phyloP scores from a whole-genome alignment of 2,113 vertebrate species.

The Sprattus sprattus region DNA sequence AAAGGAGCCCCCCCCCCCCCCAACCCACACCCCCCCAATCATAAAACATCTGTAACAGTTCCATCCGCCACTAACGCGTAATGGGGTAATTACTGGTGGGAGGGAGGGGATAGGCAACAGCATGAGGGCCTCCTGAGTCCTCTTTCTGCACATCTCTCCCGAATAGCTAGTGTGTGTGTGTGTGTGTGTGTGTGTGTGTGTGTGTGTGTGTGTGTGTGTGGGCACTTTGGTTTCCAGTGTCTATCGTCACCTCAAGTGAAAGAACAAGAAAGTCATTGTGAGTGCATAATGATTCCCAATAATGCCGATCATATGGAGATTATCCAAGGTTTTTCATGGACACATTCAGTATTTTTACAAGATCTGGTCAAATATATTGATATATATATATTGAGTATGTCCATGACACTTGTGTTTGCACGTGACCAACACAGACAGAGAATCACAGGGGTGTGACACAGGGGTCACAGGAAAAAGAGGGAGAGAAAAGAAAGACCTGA shows the following conservation, averaged over 20 bases:
- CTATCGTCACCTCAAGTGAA: not conserved
- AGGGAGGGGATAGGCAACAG: slow-evolving; percentile 53
- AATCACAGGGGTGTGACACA: not conserved
- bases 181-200: no score
- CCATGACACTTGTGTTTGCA: not conserved
- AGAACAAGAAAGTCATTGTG: not conserved
- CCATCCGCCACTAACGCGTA: slow-evolving; percentile 75
- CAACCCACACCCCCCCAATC: slow-evolving; percentile 56
- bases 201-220: not conserved
- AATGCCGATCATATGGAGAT: no score
- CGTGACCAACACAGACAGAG: not conserved
- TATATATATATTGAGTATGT: not conserved
- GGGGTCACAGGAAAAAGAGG: not conserved
- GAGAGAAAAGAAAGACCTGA: slow-evolving; percentile 14
- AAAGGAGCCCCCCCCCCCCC: slow-evolving; percentile 58
- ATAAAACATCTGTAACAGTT: slow-evolving; percentile 82
- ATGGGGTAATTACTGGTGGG: slow-evolving; percentile 74
- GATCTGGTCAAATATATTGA: not conserved
- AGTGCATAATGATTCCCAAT: no score
- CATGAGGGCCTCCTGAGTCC: not conserved
- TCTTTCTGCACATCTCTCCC: not conserved
- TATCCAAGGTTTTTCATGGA: not conserved
- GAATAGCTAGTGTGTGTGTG: not conserved
- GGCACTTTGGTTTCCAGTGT: not conserved
- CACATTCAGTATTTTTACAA: not conserved